Conservation (phyloP, 2,113 vertebrate genomes). For the Megaceryle maxima region DNA sequence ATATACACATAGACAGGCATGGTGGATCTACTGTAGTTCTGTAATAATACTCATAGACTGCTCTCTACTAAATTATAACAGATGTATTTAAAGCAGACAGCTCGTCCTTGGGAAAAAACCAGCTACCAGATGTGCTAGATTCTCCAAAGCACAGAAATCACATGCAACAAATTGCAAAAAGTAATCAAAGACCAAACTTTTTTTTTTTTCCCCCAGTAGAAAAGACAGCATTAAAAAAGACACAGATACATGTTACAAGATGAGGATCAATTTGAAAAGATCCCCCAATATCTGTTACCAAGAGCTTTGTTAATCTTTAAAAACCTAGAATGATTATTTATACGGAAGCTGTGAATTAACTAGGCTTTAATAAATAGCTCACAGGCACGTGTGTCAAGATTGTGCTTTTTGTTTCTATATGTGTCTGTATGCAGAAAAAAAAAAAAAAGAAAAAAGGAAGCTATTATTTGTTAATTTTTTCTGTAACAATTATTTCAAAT, state of each 20-base stretch:
- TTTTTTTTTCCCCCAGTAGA: not conserved
- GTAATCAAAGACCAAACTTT: not conserved
- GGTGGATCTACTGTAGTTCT: not conserved
- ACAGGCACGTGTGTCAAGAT: conserved; percentile 22
- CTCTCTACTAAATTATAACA: not conserved
- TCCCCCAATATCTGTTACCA: conserved; percentile 41
- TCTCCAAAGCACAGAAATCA: conserved; percentile 18
- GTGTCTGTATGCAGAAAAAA: not conserved
- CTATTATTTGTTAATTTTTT: conserved; percentile 66
- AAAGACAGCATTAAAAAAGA: conserved; percentile 14
- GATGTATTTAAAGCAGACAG: not conserved
- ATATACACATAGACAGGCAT: not conserved
- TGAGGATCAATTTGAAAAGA: conserved; percentile 59
- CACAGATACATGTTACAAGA: conserved; percentile 15
- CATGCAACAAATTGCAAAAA: conserved; percentile 37
- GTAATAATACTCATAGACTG: not conserved
- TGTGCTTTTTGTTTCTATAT: conserved; percentile 31
- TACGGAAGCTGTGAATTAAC: conserved; percentile 20
- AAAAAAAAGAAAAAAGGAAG: not conserved
- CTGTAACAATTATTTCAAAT: conserved; percentile 70
- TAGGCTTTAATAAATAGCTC: conserved; percentile 48
- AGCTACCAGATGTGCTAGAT: not conserved
- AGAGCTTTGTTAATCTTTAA: conserved; percentile 55
- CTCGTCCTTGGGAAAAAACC: not conserved
- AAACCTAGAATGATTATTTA: conserved; percentile 56